Evolutionary conservation across 2,797 vertebrate genomes (phyloP), one percentile per base, ranked within the genome.

Genomic region (Vipera ursinii): DNA sequence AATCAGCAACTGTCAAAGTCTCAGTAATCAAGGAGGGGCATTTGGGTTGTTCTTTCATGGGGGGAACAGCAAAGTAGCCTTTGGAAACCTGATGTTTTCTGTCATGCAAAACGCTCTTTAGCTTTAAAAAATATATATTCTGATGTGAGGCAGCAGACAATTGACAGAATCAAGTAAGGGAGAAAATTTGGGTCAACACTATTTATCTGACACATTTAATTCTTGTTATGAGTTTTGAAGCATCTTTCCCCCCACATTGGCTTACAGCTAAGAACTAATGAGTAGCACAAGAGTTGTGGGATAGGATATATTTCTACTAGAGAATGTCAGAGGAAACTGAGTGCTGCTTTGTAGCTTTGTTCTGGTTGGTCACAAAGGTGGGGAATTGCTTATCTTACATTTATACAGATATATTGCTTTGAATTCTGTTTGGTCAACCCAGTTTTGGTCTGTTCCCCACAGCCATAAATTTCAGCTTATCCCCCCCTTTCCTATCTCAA

Each of bases 181-280:
- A 51, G 95, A 94, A 94, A 94, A 28, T 96, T 96, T 97, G 96
- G 94, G 96, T 48, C 4, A 95, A 96, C 89, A 96, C 95, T 95
- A 91, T 95, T 94, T 94, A 95, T 95, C 96, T 96, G 95, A 96
- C 95, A 94, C 93, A 90, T 95, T 95, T 96, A 88, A 95, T 95
- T 95, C 26, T 91, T 93, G 92, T 89, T 94, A 91, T 88, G 93
- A 95, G 96, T 97, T 96, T 94, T 95, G 95, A 95, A 95, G 95
- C 94, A 95, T 96, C 95, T 94, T 96, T 91, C 93, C 87, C 91
- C 91, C 26, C 65, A 89, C 90, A 93, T 93, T 91, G 89, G 55
- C 55, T 69, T 69, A 26, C 12, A n/a, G 38, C 91, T 85, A 86
- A 61, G 56, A 60, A 38, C 22, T 69, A 91, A 86, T 48, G 51